Percentiles rank a stretch among this genome's conserved stretches.
phyloP scores from a whole-genome alignment of 2,797 vertebrate genomes.

The Hapalemur alaotrensis region DNA sequence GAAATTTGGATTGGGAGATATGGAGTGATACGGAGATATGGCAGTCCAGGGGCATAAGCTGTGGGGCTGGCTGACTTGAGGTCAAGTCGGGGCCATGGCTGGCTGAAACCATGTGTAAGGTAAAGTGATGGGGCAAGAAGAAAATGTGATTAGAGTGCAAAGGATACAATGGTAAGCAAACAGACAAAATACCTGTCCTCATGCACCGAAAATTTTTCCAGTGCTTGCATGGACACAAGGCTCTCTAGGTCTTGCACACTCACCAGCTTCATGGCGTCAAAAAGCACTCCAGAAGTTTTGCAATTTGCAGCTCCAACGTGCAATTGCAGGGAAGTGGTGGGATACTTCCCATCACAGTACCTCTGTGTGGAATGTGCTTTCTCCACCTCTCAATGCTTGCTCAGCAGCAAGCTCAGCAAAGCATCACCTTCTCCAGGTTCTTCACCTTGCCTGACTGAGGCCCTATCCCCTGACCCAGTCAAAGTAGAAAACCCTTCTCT shows the following conservation, averaged over 20 bases:
- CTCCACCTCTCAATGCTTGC: not conserved
- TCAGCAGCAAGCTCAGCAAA: not conserved
- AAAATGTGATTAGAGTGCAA: not conserved
- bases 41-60: not conserved
- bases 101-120: not conserved
- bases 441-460: not conserved
- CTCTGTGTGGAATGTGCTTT: not conserved
- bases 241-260: not conserved
- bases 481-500: not conserved
- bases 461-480: not conserved
- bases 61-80: not conserved
- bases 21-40: not conserved
- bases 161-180: not conserved
- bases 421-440: not conserved
- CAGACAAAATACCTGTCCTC: not conserved
- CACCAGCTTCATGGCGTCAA: not conserved
- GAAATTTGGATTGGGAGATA: not conserved
- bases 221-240: not conserved
- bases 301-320: not conserved
- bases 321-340: not conserved
- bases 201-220: not conserved
- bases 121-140: not conserved
- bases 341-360: not conserved
- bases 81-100: not conserved
- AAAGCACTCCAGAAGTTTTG: not conserved